These are phyloP conservation scores for Pangasius sanitwongsei DNA, from an alignment of 2,797 vertebrate genomes.

Conservation along the genomic window DNA sequence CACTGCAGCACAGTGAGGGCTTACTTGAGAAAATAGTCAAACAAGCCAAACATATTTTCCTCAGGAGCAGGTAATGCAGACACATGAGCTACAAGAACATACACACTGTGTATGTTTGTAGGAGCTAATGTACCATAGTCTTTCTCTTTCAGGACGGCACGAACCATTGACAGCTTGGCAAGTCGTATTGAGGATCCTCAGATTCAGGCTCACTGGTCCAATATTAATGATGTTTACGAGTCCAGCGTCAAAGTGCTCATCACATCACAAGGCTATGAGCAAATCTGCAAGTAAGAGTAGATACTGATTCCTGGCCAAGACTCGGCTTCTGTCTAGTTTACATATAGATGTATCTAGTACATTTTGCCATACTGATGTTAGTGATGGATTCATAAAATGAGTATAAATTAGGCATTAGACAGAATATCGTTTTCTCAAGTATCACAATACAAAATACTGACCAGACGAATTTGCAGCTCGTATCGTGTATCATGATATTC, in stretches of 20 bases:
- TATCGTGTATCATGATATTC: neutral
- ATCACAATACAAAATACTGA: neutral
- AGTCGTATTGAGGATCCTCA: conserved; percentile 96
- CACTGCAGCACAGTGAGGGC: conserved; percentile 88
- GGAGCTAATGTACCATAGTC: neutral
- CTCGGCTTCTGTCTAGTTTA: neutral
- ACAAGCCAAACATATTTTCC: conserved; percentile 97
- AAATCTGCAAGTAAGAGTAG: conserved; percentile 95
- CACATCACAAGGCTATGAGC: conserved; percentile 97
- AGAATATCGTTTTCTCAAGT: neutral
- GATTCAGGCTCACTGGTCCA: conserved; percentile 99
- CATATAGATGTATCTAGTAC: too few relatives aligned
- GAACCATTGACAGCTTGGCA: conserved; percentile 91
- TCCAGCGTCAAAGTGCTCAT: conserved; percentile 98
- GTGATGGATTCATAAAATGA: neutral
- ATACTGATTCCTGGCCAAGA: neutral
- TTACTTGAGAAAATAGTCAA: conserved; percentile 98
- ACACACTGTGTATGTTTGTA: neutral
- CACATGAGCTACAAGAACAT: neutral
- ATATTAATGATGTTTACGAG: conserved; percentile 96
- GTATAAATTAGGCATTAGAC: neutral
- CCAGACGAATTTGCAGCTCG: neutral
- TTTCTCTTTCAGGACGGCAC: conserved; percentile 69
- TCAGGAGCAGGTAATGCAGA: conserved; percentile 86
- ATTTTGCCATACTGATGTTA: neutral